phyloP scores from a whole-genome alignment of 2,797 vertebrate genomes.

The Clarias platycephalus region DNA sequence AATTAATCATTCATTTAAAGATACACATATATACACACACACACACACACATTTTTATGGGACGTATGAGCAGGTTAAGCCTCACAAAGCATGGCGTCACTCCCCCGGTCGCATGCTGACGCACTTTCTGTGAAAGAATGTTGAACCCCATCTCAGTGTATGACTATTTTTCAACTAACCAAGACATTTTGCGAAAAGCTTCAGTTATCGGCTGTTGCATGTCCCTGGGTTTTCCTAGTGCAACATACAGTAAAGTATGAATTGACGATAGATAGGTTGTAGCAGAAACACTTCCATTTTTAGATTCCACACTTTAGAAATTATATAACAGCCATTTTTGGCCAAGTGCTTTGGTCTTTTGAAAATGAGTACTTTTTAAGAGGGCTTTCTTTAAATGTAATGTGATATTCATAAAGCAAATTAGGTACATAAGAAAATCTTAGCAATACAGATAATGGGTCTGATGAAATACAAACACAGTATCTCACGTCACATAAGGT shows the following conservation, averaged over 20 bases:
- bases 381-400: neutral
- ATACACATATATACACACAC: conserved; percentile 6
- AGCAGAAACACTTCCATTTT: neutral
- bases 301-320: conserved; percentile 5
- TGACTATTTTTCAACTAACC: conserved; percentile 1
- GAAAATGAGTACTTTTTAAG: neutral
- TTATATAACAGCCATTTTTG: neutral
- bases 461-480: neutral
- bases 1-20: conserved; percentile 5
- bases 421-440: neutral
- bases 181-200: neutral
- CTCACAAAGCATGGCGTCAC: neutral
- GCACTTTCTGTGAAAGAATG: conserved; percentile 28
- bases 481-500: neutral
- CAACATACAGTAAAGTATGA: too few relatives aligned
- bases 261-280: neutral
- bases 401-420: neutral
- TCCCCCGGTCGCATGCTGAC: conserved; percentile 29
- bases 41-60: neutral
- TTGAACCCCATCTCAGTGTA: conserved; percentile 2
- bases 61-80: conserved; percentile 4
- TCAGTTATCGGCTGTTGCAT: neutral
- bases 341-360: neutral
- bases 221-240: neutral
- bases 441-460: neutral